Base-by-base conservation (phyloP, 2,888 invertebrate species). In the Augochlorella aurata region DNA sequence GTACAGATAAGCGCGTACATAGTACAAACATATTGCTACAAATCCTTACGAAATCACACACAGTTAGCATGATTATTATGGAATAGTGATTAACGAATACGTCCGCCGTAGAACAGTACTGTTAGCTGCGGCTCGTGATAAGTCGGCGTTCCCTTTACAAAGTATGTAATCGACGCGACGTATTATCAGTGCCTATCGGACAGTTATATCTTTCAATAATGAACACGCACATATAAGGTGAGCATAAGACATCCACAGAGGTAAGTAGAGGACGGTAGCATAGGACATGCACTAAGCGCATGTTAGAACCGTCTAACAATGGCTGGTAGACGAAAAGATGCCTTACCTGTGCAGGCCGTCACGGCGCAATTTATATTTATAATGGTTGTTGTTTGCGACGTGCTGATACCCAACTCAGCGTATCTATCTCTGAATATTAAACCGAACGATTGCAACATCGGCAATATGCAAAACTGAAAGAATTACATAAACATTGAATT, bases 401-500 rank as follows among this genome's bases (percentile, higher is more conserved):
- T 95, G 16, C 95, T 94, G 76, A 96, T 93, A 9, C 94, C 94
- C 4, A 96, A 93, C 14, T 94, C 94, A 5, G 92, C 92, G 87
- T 96, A 96, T n/a, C 95, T 95, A 87, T 95, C 95, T 94, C 95
- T 95, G 90, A 96, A 96, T 49, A 96, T 94, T 74, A 97, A 94
- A 12, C 96, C 96, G 87, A 96, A 96, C 73, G 95, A 95, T 89
- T 96, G 95, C 81, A 96, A 94, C n/a, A 96, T 93, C 10, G 96
- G 95, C 9, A 96, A 94, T 58, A 92, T 90, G 12, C 94, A 91
- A 21, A 94, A 85, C 94, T 94, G 77, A 68, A 82, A 79, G n/a
- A 79, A 73, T 47, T 21, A n/a, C 21, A 68, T 16, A 38, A 96
- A 58, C 29, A 18, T 0, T 76, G 21, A 67, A 63, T 70, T 47